Evolutionary conservation across 2,797 vertebrate genomes (phyloP), one percentile per base, ranked within the genome.

Genomic region (Bradypodion pumilum): DNA sequence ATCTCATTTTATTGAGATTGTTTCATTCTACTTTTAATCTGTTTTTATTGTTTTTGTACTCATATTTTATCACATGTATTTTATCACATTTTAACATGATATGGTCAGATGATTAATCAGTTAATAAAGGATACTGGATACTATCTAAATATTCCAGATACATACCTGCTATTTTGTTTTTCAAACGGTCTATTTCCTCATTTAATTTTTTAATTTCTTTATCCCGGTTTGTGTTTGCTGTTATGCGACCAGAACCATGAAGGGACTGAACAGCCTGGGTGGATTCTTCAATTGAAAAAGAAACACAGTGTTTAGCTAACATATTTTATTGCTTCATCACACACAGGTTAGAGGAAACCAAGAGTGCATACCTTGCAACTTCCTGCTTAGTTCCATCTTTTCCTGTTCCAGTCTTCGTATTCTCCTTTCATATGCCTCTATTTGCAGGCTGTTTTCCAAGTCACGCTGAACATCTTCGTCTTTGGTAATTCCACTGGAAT

Each of bases 141-240:
- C n/a, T 70, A 46, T 49, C 37, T 40, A 82, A 42, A 35, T 29
- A 86, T 52, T 69, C 60, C n/a, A 83, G 29, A 85, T 46, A 72
- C 84, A 70, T 74, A 99, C 98, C 98, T 95, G 97, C 96, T 86
- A 99, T 94, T 92, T 98, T 99, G 90, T 96, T 98, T 95, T 98
- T 99, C 44, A 99, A 94, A 0, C 97, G 96, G 29, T 99, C 98
- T 0, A 99, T 97, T 93, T 99, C 98, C 89, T 99, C 98, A 68
- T 98, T 99, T 27, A 99, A 94, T 89, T 97, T 98, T 94, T 98
- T 98, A 59, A 98, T 97, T 91, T 99, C 98, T 87, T 97, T 98
- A 94, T 99, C 98, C 12, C 97, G 95, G 59, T 93, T 95, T 63
- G 97, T 88, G 8, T 96, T 96, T 82, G 96, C 93, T 80, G 96